Percentiles rank a stretch among this genome's conserved stretches.
Conservation (phyloP, 2,113 vertebrate species). For the Carollia perspicillata region DNA sequence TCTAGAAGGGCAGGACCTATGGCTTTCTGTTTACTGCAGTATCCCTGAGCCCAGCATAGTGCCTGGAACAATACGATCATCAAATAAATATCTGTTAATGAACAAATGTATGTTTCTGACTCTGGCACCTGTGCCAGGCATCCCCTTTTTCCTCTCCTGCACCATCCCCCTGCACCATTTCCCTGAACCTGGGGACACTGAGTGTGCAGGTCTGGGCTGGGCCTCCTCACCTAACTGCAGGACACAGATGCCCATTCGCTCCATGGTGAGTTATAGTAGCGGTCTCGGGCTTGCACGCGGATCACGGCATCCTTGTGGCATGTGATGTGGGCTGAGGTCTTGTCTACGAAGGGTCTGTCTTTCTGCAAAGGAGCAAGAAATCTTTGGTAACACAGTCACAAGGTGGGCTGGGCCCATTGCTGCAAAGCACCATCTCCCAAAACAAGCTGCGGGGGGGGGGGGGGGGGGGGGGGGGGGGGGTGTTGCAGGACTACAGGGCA, state of each 20-base stretch:
- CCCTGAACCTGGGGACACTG: background rate
- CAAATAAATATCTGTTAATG: background rate
- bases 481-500: background rate
- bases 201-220: background rate
- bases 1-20: background rate
- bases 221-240: slow-evolving; percentile 70
- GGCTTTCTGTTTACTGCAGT: background rate
- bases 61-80: background rate
- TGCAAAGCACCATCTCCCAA: background rate
- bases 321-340: slow-evolving; percentile 33
- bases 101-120: background rate
- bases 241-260: slow-evolving; percentile 72
- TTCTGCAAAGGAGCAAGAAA: slow-evolving; percentile 24
- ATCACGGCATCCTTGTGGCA: slow-evolving; percentile 60
- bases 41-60: background rate
- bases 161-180: no score
- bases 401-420: background rate
- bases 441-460: no score
- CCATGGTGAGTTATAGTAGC: slow-evolving; percentile 78
- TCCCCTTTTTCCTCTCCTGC: background rate
- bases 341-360: background rate
- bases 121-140: background rate
- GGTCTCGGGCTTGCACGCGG: slow-evolving; percentile 74
- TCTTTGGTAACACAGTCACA: background rate
- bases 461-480: no score